Evolutionary conservation across 1,140 invertebrate genomes (phyloP).

Genomic region (Caenorhabditis tropicalis): DNA sequence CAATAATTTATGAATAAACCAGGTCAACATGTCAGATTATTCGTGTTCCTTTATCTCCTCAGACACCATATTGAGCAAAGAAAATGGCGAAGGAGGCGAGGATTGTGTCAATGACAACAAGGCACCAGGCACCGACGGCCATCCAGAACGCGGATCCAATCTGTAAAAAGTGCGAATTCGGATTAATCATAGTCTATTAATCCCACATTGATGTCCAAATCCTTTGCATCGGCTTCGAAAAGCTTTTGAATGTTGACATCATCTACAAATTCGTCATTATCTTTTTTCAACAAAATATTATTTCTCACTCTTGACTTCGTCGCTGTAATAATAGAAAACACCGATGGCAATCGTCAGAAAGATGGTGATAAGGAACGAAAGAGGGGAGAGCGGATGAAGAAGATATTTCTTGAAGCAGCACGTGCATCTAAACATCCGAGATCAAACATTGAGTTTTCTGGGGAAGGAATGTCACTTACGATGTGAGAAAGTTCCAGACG

Average conservation of each 20-base stretch:
- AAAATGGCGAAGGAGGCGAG: constrained; percentile 25
- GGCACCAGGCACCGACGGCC: constrained; percentile 21
- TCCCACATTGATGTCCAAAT: constrained; percentile 15
- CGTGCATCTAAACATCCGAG: constrained; percentile 33
- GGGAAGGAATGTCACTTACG: constrained; percentile 15
- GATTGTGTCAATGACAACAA: constrained; percentile 3
- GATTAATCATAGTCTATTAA: no score
- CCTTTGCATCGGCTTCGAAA: neutral
- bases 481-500: constrained; percentile 46
- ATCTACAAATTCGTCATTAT: neutral
- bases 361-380: constrained; percentile 44
- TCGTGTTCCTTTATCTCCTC: neutral
- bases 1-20: neutral
- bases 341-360: constrained; percentile 1
- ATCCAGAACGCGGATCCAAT: constrained; percentile 23
- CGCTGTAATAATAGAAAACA: neutral
- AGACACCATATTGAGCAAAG: constrained; percentile 23
- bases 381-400: constrained; percentile 39
- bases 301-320: neutral
- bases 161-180: neutral
- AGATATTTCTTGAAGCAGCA: constrained; percentile 53
- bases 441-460: neutral
- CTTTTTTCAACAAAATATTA: neutral
- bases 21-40: neutral
- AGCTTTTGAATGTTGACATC: constrained; percentile 24